phyloP scores from a whole-genome alignment of 1,140 invertebrate genomes.

The Drosophila parvula region DNA sequence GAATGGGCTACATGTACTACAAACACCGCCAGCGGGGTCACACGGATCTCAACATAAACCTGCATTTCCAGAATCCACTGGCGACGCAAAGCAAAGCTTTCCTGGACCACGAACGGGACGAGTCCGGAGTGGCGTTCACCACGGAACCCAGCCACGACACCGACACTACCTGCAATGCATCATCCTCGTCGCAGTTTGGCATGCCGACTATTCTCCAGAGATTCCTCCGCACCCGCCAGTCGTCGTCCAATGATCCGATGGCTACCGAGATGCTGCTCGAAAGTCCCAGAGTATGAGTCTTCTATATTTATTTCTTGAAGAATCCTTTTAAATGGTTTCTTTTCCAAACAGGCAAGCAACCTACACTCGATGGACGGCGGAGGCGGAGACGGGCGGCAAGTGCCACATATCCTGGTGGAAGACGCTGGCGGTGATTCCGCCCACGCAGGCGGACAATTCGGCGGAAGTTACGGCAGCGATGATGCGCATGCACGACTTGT shows the following conservation, averaged over 20 bases:
- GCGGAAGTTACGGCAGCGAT: slow-evolving; percentile 53
- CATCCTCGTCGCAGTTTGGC: slow-evolving; percentile 47
- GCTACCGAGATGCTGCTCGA: slow-evolving; percentile 67
- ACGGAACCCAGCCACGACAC: not conserved
- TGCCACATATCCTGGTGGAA: slow-evolving; percentile 58
- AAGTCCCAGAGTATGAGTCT: slow-evolving; percentile 43
- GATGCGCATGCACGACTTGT: slow-evolving; percentile 71
- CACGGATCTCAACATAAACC: slow-evolving; percentile 81
- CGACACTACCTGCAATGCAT: slow-evolving; percentile 32
- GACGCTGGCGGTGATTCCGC: slow-evolving; percentile 36
- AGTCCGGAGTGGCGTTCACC: slow-evolving; percentile 4
- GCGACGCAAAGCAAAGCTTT: slow-evolving; percentile 55
- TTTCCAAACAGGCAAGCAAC: slow-evolving; percentile 38
- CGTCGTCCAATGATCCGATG: slow-evolving; percentile 37
- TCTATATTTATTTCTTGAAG: no score
- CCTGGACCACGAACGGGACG: slow-evolving; percentile 14
- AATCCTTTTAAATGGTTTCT: not conserved
- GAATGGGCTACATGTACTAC: slow-evolving; percentile 71
- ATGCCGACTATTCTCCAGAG: slow-evolving; percentile 52
- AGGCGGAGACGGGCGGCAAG: slow-evolving; percentile 8
- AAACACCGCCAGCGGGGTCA: slow-evolving; percentile 64
- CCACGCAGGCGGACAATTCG: slow-evolving; percentile 32
- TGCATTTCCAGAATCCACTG: slow-evolving; percentile 84
- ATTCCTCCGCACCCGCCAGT: slow-evolving; percentile 44
- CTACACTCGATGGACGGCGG: slow-evolving; percentile 53